Evolutionary conservation across 2,797 vertebrate species (phyloP), one percentile per base, ranked within the genome.

Genomic region (Psittacula echo): DNA sequence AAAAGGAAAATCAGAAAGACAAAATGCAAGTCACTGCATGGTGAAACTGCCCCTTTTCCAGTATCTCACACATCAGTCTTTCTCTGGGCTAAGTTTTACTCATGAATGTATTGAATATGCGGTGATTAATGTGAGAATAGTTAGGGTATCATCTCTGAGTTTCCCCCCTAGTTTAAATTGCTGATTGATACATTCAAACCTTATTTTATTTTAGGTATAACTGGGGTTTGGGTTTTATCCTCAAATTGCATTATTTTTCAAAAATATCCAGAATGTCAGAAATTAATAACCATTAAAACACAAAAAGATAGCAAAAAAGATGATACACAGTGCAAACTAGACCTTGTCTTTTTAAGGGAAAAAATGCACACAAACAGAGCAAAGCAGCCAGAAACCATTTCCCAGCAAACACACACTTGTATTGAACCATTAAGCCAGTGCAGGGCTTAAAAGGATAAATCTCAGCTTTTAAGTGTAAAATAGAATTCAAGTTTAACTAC

Each of bases 381-480:
- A 83, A 91, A 30, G 68, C 75, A 86, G 39, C 13, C 47, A 88
- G 62, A 85, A 72, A 44, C 42, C 37, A 12, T 45, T 81, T 91
- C 65, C 68, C 47, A 64, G 58, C 41, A 86, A 93, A 81, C 47
- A 66, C 1, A 41, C 6, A 85, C 20, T 22, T 71, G 48, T 26
- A 82, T 1, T 48, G 77, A 84, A 79, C 67, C 84, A 60, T 68
- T 92, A 89, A 87, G 21, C 39, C 53, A 85, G 34, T 9, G 34
- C 5, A 13, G 58, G 70, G 48, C 45, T 93, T 89, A 88, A 84
- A 94, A 68, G 85, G 27, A 93, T 94, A 94, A 92, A 92, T 89
- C 92, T 85, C 77, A 86, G 80, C 32, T 94, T 89, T 90, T 92
- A 92, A 93, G 77, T 67, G 78, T 68, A 90, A 89, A 89, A 76